These are phyloP conservation scores for Megaceryle maxima DNA, from an alignment of 2,113 vertebrate species.

Conservation along the genomic window DNA sequence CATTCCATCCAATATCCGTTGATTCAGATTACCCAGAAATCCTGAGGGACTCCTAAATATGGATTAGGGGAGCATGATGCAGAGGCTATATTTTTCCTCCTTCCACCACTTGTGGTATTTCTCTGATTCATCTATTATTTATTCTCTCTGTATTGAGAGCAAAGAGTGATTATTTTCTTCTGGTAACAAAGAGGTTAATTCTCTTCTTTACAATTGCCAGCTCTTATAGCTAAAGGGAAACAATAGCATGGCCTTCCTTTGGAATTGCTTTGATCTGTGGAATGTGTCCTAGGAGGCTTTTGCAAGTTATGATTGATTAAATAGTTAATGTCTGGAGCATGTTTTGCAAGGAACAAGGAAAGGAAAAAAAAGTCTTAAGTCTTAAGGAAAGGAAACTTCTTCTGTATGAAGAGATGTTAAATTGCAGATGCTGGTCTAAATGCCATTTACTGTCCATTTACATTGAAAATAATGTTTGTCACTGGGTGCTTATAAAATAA, in stretches of 20 bases:
- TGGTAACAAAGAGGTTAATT: background rate
- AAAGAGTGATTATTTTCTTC: background rate
- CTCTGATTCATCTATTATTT: background rate
- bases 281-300: background rate
- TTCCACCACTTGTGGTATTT: background rate
- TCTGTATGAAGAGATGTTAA: background rate
- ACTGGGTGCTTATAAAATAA: background rate
- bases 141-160: background rate
- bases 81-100: background rate
- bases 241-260: background rate
- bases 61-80: background rate
- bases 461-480: background rate
- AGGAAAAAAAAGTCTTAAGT: background rate
- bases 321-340: background rate
- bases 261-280: conserved; percentile 41
- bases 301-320: background rate
- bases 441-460: background rate
- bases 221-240: background rate
- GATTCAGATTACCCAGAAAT: background rate
- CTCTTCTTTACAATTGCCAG: background rate
- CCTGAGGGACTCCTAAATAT: background rate
- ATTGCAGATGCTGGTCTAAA: background rate
- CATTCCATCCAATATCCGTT: background rate
- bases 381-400: background rate
- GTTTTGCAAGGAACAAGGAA: background rate